Base-by-base conservation (phyloP, 1,140 invertebrate species). In the Drosophila subobscura region DNA sequence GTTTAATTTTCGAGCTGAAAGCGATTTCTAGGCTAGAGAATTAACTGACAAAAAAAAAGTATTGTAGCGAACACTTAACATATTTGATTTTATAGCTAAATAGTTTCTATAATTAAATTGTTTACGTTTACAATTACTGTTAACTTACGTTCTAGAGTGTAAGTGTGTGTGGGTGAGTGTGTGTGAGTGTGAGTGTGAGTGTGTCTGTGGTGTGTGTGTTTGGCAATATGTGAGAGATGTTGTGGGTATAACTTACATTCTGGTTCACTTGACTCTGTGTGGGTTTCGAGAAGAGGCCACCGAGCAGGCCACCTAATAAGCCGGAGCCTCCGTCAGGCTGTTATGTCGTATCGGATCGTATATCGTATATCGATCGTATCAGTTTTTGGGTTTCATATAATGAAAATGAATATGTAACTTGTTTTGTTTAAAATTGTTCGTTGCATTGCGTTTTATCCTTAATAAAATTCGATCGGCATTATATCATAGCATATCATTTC, bases 271-370 rank as follows among this genome's bases (percentile, higher is more conserved):
- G 89, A 90, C 22, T 91, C 74, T 90, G 89, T 90, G 88, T 91
- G 77, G 89, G 90, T 91, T 91, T 91, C 75, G 90, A 91, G 86
- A 91, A 91, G 83, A 91, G 89, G 79, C 90, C 90, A 68, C 90
- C 90, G 79, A 91, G 89, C 79, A 91, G 86, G 79, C 90, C 90
- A 90, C 90, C 90, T 90, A 91, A 91, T 80, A 91, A 88, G 68
- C 90, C 90, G 80, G 85, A 79, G 83, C 90, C 77, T 75, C 83
- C 90, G 74, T 91, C 89, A 68, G 89, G 79, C 89, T 91, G 90
- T 84, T 56, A 37, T 74, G 44, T 81, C 76, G 61, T 22, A 65
- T 67, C 65, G 61, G 29, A 54, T 46, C 20, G 51, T 42, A 63
- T 78, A 60, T 77, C 73, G 67, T 27, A 6, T 27, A 27, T 6